Base-by-base conservation (phyloP, 53 echinoderm and acorn worm species). In the Zoroaster sp. region DNA sequence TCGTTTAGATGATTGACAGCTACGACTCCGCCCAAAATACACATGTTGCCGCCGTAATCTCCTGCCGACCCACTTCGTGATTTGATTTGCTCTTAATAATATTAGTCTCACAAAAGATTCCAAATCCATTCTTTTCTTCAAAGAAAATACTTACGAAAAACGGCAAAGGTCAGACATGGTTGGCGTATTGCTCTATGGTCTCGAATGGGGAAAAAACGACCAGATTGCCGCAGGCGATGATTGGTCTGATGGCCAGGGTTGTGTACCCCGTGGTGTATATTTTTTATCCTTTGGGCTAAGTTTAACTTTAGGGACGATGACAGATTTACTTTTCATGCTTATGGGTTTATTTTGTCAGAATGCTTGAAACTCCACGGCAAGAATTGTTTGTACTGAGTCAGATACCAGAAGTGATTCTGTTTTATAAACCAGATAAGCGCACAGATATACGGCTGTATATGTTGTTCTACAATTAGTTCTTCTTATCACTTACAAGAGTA, bases 341-440 rank as follows among this genome's bases (percentile, higher is more conserved):
- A n/a, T n/a, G n/a, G n/a, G n/a, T n/a, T n/a, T n/a, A n/a, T n/a
- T n/a, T n/a, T n/a, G n/a, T n/a, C n/a, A n/a, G n/a, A n/a, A n/a
- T n/a, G n/a, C n/a, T n/a, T n/a, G n/a, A n/a, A n/a, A n/a, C n/a
- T n/a, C n/a, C n/a, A n/a, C n/a, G n/a, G n/a, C n/a, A n/a, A n/a
- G n/a, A n/a, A n/a, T n/a, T n/a, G n/a, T n/a, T n/a, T n/a, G n/a
- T n/a, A n/a, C n/a, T n/a, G n/a, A n/a, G n/a, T n/a, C n/a, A n/a
- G n/a, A n/a, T n/a, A n/a, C n/a, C n/a, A n/a, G n/a, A n/a, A n/a
- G n/a, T n/a, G n/a, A n/a, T n/a, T n/a, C n/a, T n/a, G n/a, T n/a
- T n/a, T n/a, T n/a, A n/a, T n/a, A n/a, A 59, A 59, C 63, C 63
- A 59, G 59, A 59, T 59, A 59, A 59, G 63, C 63, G n/a, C n/a